Percentiles rank a stretch among this genome's conserved stretches.
Conservation (phyloP, 2,888 invertebrate species). For the Brachynemurus nebulosus region DNA sequence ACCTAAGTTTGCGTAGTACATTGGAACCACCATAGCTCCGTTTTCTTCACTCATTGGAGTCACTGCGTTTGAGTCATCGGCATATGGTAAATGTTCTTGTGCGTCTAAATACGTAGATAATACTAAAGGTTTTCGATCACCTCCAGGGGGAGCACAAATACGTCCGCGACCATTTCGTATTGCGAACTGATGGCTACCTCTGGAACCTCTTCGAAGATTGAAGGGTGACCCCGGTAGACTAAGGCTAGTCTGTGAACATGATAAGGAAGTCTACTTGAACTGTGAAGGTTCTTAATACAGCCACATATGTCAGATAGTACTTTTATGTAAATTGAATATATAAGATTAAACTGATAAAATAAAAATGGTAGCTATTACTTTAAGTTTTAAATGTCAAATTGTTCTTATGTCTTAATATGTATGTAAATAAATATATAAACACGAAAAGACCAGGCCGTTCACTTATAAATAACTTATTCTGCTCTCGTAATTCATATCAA, state of each 20-base stretch:
- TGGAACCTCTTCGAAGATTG: constrained; percentile 78
- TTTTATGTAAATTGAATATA: too few species aligned
- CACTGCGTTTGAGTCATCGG: constrained; percentile 93
- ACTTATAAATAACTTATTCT: too few species aligned
- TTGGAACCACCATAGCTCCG: constrained; percentile 85
- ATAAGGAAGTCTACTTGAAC: constrained; percentile 10
- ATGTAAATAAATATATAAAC: too few species aligned
- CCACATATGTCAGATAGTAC: constrained; percentile 1
- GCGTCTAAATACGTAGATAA: constrained; percentile 89
- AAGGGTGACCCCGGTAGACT: constrained; percentile 96
- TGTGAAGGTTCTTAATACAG: constrained; percentile 7
- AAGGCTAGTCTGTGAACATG: constrained; percentile 67
- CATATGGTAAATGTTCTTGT: constrained; percentile 90
- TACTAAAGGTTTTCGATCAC: constrained; percentile 86
- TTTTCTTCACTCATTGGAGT: constrained; percentile 98
- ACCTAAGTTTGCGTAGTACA: constrained; percentile 78
- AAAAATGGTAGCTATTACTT: too few species aligned
- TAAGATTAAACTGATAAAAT: too few species aligned
- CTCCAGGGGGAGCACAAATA: constrained; percentile 63
- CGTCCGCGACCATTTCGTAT: constrained; percentile 68
- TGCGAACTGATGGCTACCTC: constrained; percentile 86
- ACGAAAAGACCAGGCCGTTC: too few species aligned
- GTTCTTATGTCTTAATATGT: too few species aligned
- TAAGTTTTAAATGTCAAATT: too few species aligned
- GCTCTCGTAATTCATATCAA: too few species aligned